These are phyloP conservation scores for Coptodon bakossiorum DNA, from an alignment of 2,113 vertebrate species.

Conservation along the genomic window DNA sequence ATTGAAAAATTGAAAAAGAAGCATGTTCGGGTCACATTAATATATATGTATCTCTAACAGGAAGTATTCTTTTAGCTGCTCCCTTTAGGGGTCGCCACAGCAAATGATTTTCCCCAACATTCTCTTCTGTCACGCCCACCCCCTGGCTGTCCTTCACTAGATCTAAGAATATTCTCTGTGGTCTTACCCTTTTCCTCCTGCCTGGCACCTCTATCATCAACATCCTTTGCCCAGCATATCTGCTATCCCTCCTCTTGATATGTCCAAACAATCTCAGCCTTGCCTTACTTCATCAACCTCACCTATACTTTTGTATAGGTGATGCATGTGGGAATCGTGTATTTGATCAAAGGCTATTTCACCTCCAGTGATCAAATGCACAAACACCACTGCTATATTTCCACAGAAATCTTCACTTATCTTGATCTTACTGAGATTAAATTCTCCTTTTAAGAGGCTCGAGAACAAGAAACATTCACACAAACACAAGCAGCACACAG, in stretches of 20 bases:
- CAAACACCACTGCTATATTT: neutral
- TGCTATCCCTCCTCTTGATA: neutral
- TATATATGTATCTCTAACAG: neutral
- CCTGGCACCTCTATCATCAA: neutral
- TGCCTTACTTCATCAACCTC: neutral
- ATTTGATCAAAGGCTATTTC: neutral
- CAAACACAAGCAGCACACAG: neutral
- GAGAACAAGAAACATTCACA: neutral
- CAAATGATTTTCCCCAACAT: neutral
- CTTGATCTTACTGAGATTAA: neutral
- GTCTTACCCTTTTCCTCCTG: neutral
- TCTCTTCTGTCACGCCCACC: neutral
- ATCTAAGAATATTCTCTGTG: neutral
- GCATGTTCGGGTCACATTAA: neutral
- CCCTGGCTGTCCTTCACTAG: neutral
- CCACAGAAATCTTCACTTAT: neutral
- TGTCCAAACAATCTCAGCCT: neutral
- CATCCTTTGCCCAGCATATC: neutral
- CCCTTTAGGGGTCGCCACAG: neutral
- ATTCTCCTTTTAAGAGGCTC: neutral
- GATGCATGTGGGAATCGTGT: neutral
- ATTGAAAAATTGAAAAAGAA: neutral
- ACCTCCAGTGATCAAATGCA: neutral
- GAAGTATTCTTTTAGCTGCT: neutral
- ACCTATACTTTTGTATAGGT: neutral